Base-by-base conservation (phyloP, 2,888 invertebrate species). In the Euphydryas editha region DNA sequence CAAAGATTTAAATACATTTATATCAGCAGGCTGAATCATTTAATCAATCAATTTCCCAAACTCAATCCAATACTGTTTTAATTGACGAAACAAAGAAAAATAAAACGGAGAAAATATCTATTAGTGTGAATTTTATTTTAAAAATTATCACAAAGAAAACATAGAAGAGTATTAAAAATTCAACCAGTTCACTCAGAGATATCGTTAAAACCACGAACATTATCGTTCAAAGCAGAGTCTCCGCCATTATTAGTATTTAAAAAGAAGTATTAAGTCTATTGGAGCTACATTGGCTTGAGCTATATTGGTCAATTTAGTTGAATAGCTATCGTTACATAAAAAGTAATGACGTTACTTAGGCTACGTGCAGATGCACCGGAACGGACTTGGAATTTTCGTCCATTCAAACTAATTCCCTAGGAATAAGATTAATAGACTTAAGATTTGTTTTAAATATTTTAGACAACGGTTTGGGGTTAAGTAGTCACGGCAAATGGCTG, bases 281-380 rank as follows among this genome's bases (percentile, higher is more conserved):
- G 73, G 73, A 72, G 74, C 77, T 75, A 64, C 70, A 68, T 72
- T 73, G 73, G 78, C 75, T 77, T 74, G 69, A 72, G 73, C 73
- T 72, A 66, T 69, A 72, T 64, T 58, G 68, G 71, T 84, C 88
- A 87, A 88, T 90, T 90, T 85, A 77, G 80, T 80, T 76, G 84
- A 83, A 88, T 84, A 82, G 80, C 65, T 71, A 82, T 79, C 76
- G 78, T 90, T 81, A 83, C 90, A 86, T 92, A 88, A 92, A 92
- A 92, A 81, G 80, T 84, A 80, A 92, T 76, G 90, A 67, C 24
- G 24, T 61, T 75, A 77, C 74, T 79, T 78, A 78, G 72, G 76
- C 73, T 72, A 71, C 75, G 76, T 71, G 77, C 75, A 82, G 82
- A 81, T 80, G 82, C 72, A 73, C 68, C 46, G 56, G 30, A 59